Evolutionary conservation across 2,888 invertebrate genomes (phyloP), one percentile per base, ranked within the genome.

Genomic region (Invenusta paracnida): DNA sequence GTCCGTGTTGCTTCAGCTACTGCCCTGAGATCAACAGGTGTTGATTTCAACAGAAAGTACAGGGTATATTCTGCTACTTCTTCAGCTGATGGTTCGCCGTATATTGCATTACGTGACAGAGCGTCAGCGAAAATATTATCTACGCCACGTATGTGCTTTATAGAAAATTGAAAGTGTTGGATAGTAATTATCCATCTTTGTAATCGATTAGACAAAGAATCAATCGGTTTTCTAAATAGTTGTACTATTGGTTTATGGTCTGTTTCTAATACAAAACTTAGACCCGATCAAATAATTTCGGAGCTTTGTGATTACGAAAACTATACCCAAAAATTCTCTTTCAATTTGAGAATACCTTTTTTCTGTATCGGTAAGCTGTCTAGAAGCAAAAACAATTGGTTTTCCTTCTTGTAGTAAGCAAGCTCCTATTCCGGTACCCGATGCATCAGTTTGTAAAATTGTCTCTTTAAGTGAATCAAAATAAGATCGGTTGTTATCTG

Each of bases 261-360:
- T 5, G 79, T 79, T n/a, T 5, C n/a, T 27, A 79, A 23, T 11
- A n/a, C n/a, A 79, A 79, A 79, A n/a, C 2, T 79, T 2, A 79
- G n/a, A 5, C 28, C 79, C 79, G 28, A 27, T 79, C 2, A 79
- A n/a, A n/a, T 79, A 79, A 11, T 79, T 23, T 2, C 28, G 2
- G 5, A 79, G 28, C n/a, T 27, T 79, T 79, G 79, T 79, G 5
- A 79, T 11, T 5, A 2, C n/a, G 28, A 79, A 79, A 25, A 79
- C n/a, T 11, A 79, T 79, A n/a, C 11, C 28, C n/a, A 79, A 79
- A 27, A 23, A 79, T 79, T 79, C 79, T 11, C 79, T 2, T n/a
- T 79, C 79, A n/a, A 79, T 79, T 79, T 79, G 79, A 79, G n/a
- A 79, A n/a, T 79, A 79, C 23, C 79, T 23, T 27, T 27, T 23